Percentiles rank a stretch among this genome's conserved stretches.
Evolutionary conservation across 2,888 invertebrate species (phyloP).

Genomic region (Trichopria drosophilae): DNA sequence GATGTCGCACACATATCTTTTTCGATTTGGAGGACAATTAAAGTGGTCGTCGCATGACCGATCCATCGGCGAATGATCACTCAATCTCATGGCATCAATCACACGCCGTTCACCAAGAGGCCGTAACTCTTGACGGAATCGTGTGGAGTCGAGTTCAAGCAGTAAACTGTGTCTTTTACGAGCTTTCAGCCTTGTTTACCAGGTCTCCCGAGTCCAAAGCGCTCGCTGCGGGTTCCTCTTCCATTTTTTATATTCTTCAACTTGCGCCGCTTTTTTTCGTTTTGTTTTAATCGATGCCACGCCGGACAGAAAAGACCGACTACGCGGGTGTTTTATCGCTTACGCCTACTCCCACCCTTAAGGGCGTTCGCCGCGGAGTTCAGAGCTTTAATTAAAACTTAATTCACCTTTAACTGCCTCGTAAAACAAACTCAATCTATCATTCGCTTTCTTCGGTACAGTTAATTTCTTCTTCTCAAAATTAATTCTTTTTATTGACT

Average conservation of each 20-base stretch:
- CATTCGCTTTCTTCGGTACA: too few relatives aligned
- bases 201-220: slow-evolving; percentile 30
- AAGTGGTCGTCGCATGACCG: too few relatives aligned
- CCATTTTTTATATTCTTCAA: slow-evolving; percentile 30
- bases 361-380: too few relatives aligned
- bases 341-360: too few relatives aligned
- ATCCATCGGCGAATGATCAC: slow-evolving; percentile 51
- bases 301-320: too few relatives aligned
- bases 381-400: slow-evolving; percentile 51
- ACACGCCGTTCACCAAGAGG: slow-evolving; percentile 41
- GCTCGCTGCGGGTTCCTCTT: slow-evolving; percentile 27
- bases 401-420: slow-evolving; percentile 51
- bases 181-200: slow-evolving; percentile 46
- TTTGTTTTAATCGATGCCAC: slow-evolving; percentile 33
- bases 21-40: too few relatives aligned
- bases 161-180: slow-evolving; percentile 50
- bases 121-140: slow-evolving; percentile 41
- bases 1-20: too few relatives aligned
- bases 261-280: slow-evolving; percentile 15
- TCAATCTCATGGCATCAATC: slow-evolving; percentile 54
- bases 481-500: too few relatives aligned
- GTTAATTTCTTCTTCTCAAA: too few relatives aligned
- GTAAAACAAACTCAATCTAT: slow-evolving; percentile 50
- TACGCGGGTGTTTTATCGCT: too few relatives aligned
- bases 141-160: slow-evolving; percentile 34